phyloP scores from a whole-genome alignment of 2,888 invertebrate genomes.

The Unio pictorum region DNA sequence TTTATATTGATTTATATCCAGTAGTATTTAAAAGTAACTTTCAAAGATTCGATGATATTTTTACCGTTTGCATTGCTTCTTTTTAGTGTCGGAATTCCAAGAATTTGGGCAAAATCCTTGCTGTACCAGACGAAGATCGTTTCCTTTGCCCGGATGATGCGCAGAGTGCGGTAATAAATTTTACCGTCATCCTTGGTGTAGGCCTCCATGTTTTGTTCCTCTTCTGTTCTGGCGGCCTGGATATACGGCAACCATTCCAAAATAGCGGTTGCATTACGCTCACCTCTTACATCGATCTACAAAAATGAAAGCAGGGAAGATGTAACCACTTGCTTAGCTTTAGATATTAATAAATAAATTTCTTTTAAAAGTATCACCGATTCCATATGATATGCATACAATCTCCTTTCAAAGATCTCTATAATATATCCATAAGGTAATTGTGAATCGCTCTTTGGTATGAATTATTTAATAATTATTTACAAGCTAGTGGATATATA shows the following conservation, averaged over 20 bases:
- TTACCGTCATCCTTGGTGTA: constrained; percentile 60
- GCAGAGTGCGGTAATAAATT: constrained; percentile 65
- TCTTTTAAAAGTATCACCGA: too few relatives aligned
- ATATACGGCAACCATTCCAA: constrained; percentile 70
- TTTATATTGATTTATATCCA: too few relatives aligned
- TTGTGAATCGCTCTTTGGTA: too few relatives aligned
- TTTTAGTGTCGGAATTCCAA: constrained; percentile 58
- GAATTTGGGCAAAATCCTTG: constrained; percentile 61
- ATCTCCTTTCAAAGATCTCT: too few relatives aligned
- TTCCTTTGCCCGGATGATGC: constrained; percentile 62
- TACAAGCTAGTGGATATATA: too few relatives aligned
- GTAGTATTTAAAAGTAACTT: too few relatives aligned
- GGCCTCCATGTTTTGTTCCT: constrained; percentile 71
- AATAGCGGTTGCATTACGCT: constrained; percentile 17
- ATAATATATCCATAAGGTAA: too few relatives aligned
- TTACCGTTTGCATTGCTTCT: constrained; percentile 14
- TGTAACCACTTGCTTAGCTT: too few relatives aligned
- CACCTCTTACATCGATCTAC: constrained; percentile 23
- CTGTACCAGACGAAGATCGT: constrained; percentile 71
- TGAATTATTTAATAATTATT: too few relatives aligned
- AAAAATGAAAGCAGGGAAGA: not conserved
- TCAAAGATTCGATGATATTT: too few relatives aligned
- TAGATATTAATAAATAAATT: too few relatives aligned
- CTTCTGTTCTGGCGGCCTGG: constrained; percentile 64
- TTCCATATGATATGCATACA: too few relatives aligned